Evolutionary conservation across 2,797 vertebrate species (phyloP).

Genomic region (Avahi laniger): DNA sequence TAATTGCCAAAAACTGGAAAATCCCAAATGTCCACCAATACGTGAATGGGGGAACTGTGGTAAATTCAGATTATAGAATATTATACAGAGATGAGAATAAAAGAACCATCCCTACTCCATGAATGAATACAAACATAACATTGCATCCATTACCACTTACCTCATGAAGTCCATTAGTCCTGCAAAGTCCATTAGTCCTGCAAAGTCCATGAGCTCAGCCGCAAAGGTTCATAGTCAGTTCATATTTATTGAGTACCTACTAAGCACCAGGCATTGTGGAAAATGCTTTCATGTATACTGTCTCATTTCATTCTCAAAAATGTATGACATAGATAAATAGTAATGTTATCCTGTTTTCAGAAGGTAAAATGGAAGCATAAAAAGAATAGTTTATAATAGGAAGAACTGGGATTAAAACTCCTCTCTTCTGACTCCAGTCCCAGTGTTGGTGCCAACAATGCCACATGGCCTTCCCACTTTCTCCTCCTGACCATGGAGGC

Average conservation of each 20-base stretch:
- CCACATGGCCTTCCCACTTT: not conserved
- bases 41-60: not conserved
- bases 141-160: not conserved
- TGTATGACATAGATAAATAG: not conserved
- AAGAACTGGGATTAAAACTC: not conserved
- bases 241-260: not conserved
- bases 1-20: not conserved
- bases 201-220: not conserved
- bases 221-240: not conserved
- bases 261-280: not conserved
- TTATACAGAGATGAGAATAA: not conserved
- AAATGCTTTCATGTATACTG: not conserved
- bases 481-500: not conserved
- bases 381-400: not conserved
- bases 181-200: not conserved
- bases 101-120: not conserved
- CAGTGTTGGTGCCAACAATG: not conserved
- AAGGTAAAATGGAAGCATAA: not conserved
- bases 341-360: not conserved
- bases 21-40: not conserved
- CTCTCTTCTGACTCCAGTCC: not conserved
- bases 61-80: not conserved
- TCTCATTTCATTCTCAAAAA: slow-evolving; percentile 25
- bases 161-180: not conserved
- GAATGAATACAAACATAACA: not conserved